Evolutionary conservation across 2,888 invertebrate genomes (phyloP).

Genomic region (Pseudococcus viburni): DNA sequence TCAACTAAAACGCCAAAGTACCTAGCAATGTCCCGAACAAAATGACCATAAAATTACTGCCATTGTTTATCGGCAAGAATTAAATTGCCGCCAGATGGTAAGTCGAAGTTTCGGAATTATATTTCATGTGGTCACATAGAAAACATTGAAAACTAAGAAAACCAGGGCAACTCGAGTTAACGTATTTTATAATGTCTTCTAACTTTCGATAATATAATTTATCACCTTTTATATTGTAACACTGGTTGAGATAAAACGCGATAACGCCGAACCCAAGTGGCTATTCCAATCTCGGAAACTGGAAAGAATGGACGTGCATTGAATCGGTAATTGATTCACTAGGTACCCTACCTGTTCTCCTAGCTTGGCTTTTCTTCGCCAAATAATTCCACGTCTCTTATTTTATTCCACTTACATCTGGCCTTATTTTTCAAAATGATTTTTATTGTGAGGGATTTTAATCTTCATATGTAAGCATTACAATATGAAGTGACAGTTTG

Average conservation of each 20-base stretch:
- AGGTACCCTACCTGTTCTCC: background rate
- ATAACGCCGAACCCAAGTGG: background rate
- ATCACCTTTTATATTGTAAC: conserved; percentile 14
- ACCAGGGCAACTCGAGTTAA: background rate
- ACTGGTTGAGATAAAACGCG: conserved; percentile 8
- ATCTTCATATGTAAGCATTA: no score
- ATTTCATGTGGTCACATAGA: background rate
- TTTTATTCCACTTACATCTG: no score
- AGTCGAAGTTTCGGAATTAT: conserved; percentile 2
- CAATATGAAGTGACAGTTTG: no score
- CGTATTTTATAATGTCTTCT: conserved; percentile 8
- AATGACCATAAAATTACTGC: conserved; percentile 1
- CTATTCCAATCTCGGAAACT: conserved; percentile 14
- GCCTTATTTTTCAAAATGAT: no score
- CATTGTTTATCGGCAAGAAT: background rate
- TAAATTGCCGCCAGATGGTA: conserved; percentile 14
- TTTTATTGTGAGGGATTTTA: no score
- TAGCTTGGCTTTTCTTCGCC: background rate
- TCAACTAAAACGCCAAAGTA: background rate
- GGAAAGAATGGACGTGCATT: background rate
- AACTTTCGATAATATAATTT: conserved; percentile 14
- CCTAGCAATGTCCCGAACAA: background rate
- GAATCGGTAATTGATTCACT: background rate
- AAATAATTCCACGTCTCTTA: no score
- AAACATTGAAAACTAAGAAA: conserved; percentile 1